Evolutionary conservation across 2,888 invertebrate species (phyloP).

Genomic region (Sphinx pinastri): DNA sequence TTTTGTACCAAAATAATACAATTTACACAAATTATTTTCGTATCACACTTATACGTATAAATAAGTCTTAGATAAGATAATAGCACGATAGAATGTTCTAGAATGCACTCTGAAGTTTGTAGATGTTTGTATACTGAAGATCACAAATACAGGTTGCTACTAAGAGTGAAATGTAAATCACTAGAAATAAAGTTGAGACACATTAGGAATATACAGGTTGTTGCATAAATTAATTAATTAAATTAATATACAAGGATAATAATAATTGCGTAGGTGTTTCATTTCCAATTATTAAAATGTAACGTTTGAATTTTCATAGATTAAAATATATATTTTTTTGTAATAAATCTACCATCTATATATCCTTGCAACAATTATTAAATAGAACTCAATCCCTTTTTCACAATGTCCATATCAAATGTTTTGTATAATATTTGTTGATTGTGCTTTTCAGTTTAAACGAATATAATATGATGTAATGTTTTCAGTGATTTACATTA

Average conservation of each 20-base stretch:
- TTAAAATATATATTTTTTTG: too few relatives aligned
- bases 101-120: background rate
- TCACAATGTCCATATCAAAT: too few relatives aligned
- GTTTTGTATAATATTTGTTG: background rate
- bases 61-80: constrained; percentile 27
- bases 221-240: too few relatives aligned
- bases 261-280: too few relatives aligned
- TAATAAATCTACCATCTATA: too few relatives aligned
- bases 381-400: too few relatives aligned
- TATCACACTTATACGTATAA: constrained; percentile 38
- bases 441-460: background rate
- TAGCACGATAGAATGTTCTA: background rate
- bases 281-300: too few relatives aligned
- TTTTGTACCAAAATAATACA: constrained; percentile 40
- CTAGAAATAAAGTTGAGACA: background rate
- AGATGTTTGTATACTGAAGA: background rate
- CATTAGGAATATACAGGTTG: background rate
- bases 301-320: too few relatives aligned
- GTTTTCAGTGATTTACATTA: background rate
- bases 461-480: background rate
- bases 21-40: constrained; percentile 42
- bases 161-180: background rate
- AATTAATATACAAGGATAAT: too few relatives aligned
- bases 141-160: too few relatives aligned
- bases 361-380: too few relatives aligned